Conservation (phyloP, 2,113 vertebrate species). For the Dromiciops gliroides region DNA sequence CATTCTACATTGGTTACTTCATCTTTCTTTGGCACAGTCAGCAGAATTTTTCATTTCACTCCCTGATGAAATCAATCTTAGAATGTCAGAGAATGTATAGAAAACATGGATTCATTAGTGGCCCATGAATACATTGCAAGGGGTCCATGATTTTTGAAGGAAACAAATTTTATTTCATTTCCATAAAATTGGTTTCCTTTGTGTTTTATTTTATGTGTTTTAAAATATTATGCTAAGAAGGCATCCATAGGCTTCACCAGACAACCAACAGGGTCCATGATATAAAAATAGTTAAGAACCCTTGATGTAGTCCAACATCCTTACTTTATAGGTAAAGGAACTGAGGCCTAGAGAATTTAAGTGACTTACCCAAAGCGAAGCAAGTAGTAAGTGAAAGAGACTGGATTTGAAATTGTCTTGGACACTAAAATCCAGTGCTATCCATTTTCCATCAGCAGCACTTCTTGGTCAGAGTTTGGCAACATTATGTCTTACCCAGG, state of each 20-base stretch:
- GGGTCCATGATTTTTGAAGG: not conserved
- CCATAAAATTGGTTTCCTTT: not conserved
- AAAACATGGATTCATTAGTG: not conserved
- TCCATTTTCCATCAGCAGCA: not conserved
- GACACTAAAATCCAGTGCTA: not conserved
- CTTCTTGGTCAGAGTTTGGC: not conserved
- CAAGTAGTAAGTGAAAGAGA: not conserved
- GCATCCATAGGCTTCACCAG: not conserved
- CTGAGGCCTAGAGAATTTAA: not conserved
- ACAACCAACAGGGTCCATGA: not conserved
- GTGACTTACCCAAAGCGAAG: not conserved
- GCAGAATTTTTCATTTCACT: slow-evolving; percentile 58
- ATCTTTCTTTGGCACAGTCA: slow-evolving; percentile 22
- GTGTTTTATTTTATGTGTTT: not conserved
- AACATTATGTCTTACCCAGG: not conserved
- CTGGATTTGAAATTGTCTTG: not conserved
- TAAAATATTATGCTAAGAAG: not conserved
- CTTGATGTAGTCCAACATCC: not conserved
- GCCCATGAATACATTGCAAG: not conserved
- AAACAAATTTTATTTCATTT: not conserved
- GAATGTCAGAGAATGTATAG: not conserved
- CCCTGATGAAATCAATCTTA: slow-evolving; percentile 35
- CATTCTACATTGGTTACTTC: not conserved
- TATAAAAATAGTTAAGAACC: not conserved
- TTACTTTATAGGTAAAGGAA: not conserved